Conservation (phyloP, 2,797 vertebrate species). For the Gadopsis marmoratus region DNA sequence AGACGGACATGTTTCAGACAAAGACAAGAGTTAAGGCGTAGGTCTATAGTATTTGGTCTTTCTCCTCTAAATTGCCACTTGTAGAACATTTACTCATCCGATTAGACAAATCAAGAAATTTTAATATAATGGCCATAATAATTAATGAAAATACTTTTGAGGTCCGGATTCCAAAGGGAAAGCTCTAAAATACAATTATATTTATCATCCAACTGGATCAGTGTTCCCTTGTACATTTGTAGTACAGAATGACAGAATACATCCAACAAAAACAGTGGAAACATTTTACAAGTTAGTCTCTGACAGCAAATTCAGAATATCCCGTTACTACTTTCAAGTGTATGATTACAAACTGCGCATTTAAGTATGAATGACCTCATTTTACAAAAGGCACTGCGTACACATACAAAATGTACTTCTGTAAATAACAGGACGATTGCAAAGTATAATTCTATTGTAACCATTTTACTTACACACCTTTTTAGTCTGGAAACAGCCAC, state of each 20-base stretch:
- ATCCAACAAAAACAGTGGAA: constrained; percentile 25
- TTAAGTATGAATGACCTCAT: constrained; percentile 5
- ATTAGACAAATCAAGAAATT: constrained; percentile 28
- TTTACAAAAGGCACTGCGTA: constrained; percentile 68
- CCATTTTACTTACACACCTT: neutral
- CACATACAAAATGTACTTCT: constrained; percentile 25
- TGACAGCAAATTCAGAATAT: constrained; percentile 6
- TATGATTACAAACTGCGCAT: constrained; percentile 25
- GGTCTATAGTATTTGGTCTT: constrained; percentile 66
- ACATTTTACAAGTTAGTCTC: constrained; percentile 29
- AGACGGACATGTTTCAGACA: constrained; percentile 41
- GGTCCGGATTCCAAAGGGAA: constrained; percentile 18
- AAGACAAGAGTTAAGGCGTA: constrained; percentile 64
- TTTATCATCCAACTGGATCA: constrained; percentile 9
- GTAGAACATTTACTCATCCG: constrained; percentile 21
- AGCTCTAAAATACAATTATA: constrained; percentile 24
- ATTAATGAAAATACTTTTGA: constrained; percentile 9
- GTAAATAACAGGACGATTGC: constrained; percentile 4
- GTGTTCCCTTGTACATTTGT: constrained; percentile 44
- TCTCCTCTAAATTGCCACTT: constrained; percentile 46
- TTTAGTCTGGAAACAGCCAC: neutral
- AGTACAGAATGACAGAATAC: constrained; percentile 27
- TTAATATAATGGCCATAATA: constrained; percentile 39
- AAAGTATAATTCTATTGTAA: neutral
- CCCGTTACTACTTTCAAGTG: neutral